Percentiles rank a stretch among this genome's conserved stretches.
phyloP scores from a whole-genome alignment of 2,888 invertebrate species.

The Gymnosoma rotundatum region DNA sequence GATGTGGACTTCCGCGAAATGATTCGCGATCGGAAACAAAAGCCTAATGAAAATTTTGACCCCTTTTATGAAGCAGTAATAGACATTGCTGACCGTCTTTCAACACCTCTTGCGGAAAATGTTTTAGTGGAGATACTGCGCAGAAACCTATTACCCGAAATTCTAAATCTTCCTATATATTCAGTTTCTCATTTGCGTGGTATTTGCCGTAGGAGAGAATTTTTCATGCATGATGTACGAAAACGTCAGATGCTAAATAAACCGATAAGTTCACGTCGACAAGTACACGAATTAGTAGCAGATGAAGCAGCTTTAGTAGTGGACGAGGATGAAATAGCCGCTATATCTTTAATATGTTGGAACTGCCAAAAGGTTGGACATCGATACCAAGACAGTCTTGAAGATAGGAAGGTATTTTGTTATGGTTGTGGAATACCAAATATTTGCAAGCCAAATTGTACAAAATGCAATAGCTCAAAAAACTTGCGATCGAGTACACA shows the following conservation, averaged over 20 bases:
- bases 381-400: slow-evolving; percentile 27
- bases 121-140: slow-evolving; percentile 36
- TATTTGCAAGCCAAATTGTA: slow-evolving; percentile 15
- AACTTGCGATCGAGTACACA: slow-evolving; percentile 7
- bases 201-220: slow-evolving; percentile 37
- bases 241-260: not conserved
- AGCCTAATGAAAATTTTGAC: slow-evolving; percentile 49
- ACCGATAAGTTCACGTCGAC: not conserved
- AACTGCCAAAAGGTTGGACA: slow-evolving; percentile 14
- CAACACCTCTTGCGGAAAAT: slow-evolving; percentile 1
- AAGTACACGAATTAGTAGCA: not conserved
- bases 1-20: slow-evolving; percentile 55
- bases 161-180: slow-evolving; percentile 29
- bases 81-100: slow-evolving; percentile 40
- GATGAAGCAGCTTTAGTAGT: not conserved
- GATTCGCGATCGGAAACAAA: slow-evolving; percentile 49
- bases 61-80: slow-evolving; percentile 44
- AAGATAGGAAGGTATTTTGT: slow-evolving; percentile 9
- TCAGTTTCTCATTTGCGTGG: slow-evolving; percentile 32
- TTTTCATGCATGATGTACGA: slow-evolving; percentile 22
- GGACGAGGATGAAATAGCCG: not conserved
- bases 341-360: slow-evolving; percentile 16
- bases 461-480: slow-evolving; percentile 3
- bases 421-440: not conserved
- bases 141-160: slow-evolving; percentile 40